Evolutionary conservation across 2,113 vertebrate species (phyloP), one percentile per base, ranked within the genome.

Genomic region (Ptilonorhynchus violaceus): DNA sequence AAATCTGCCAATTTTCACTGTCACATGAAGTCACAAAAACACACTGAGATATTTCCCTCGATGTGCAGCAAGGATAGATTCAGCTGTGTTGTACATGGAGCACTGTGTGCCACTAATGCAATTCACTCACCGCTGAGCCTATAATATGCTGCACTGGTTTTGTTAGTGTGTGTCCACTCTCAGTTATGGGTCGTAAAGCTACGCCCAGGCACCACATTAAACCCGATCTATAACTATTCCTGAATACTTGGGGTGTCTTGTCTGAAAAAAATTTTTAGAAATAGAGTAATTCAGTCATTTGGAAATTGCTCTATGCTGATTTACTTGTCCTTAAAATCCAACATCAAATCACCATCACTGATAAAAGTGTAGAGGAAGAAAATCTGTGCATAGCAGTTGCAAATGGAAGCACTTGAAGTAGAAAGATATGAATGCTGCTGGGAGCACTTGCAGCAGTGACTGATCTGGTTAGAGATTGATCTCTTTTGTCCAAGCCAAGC

Each of bases 321-420:
- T 88, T 80, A 74, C 16, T 39, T 80, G 27, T 79, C 33, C 67
- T 68, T 69, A 90, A 82, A 85, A 67, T 86, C 55, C 64, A 47
- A 80, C 15, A 82, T 52, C 28, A 69, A 80, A 83, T 70, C 74
- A 7, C 67, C 50, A 42, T 35, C 79, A 52, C 25, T 22, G 11
- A 77, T 69, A 25, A 33, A 92, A 92, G 47, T 5, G 18, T 8
- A 88, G 47, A 85, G 35, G 59, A 85, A 91, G 46, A 93, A 93
- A 88, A 93, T 64, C 25, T 82, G 21, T 76, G 60, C 56, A 23
- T 15, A 85, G 47, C 41, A 82, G 67, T 58, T 95, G 37, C n/a
- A 91, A 91, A 92, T 70, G 49, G 84, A 96, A 91, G 50, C 72
- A 91, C 68, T 90, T 96, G 25, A 50, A 94, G 62, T 52, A 80